Evolutionary conservation across 2,113 vertebrate genomes (phyloP).

Genomic region (Sylvicapra grimmia): DNA sequence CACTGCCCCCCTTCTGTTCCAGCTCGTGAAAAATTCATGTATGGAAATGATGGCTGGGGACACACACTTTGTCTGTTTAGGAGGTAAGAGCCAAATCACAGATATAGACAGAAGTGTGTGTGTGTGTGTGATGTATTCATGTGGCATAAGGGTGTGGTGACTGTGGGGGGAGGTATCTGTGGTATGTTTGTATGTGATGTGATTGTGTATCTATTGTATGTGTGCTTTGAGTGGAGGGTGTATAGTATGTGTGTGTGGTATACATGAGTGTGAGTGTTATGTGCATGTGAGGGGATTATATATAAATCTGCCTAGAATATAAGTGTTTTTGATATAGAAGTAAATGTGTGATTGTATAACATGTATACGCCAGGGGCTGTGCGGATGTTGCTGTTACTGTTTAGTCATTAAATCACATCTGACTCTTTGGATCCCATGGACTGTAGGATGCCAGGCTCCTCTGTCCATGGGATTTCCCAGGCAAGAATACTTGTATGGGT

Average conservation of each 20-base stretch:
- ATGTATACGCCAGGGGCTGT: too few species aligned
- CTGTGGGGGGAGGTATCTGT: too few species aligned
- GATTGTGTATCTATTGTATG: neutral
- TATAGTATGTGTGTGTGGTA: neutral
- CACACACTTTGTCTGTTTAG: constrained; percentile 82
- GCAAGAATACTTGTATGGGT: neutral
- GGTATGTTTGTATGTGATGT: neutral
- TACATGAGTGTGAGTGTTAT: neutral
- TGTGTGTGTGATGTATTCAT: too few species aligned
- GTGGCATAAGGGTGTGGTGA: too few species aligned
- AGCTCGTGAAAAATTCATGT: constrained; percentile 92
- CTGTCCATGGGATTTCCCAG: neutral
- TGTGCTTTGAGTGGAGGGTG: neutral
- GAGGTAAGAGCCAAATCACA: constrained; percentile 81
- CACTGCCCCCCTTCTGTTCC: neutral
- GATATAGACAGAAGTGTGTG: neutral
- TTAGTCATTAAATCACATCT: neutral
- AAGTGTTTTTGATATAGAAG: neutral
- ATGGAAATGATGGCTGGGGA: constrained; percentile 88
- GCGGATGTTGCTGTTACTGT: neutral
- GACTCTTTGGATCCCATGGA: neutral
- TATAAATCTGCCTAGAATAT: neutral
- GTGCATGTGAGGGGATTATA: neutral
- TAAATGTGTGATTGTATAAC: neutral
- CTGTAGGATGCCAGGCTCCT: neutral